Percentiles rank a stretch among this genome's conserved stretches.
Evolutionary conservation across 2,888 invertebrate species (phyloP).

Genomic region (Dione juno): DNA sequence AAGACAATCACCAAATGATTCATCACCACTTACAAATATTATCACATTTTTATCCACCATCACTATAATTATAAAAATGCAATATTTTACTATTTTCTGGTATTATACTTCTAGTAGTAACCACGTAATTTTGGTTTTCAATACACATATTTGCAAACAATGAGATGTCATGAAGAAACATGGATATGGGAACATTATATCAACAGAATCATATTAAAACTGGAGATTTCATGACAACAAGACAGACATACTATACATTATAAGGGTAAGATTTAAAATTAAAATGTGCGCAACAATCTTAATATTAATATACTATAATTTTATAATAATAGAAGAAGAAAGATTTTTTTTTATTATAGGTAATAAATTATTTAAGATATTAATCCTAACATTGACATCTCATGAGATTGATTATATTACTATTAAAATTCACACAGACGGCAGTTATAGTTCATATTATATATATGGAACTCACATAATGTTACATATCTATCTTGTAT

Average conservation of each 20-base stretch:
- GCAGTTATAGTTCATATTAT: slow-evolving; percentile 22
- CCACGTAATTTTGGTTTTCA: neutral
- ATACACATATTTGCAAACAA: neutral
- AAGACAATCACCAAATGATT: slow-evolving; percentile 19
- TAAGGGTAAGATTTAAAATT: slow-evolving; percentile 3
- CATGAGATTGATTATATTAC: slow-evolving; percentile 17
- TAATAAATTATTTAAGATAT: slow-evolving; percentile 14
- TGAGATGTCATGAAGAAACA: neutral
- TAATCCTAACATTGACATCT: slow-evolving; percentile 21
- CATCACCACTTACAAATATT: slow-evolving; percentile 49
- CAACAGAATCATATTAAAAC: too few species aligned
- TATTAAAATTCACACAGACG: slow-evolving; percentile 22
- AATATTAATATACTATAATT: slow-evolving; percentile 3
- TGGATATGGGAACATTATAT: too few species aligned
- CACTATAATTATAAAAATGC: slow-evolving; percentile 41
- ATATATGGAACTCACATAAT: slow-evolving; percentile 15
- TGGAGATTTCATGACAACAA: neutral
- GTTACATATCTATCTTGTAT: slow-evolving; percentile 13
- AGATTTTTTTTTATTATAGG: neutral
- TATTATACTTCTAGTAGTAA: neutral
- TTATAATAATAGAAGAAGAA: slow-evolving; percentile 1
- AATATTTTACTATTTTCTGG: slow-evolving; percentile 15
- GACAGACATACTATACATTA: slow-evolving; percentile 12
- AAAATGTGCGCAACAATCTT: slow-evolving; percentile 18
- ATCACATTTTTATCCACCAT: slow-evolving; percentile 50